Percentiles rank a stretch among this genome's conserved stretches.
Conservation (phyloP, 2,888 invertebrate species). For the Drosophila kuntzei region DNA sequence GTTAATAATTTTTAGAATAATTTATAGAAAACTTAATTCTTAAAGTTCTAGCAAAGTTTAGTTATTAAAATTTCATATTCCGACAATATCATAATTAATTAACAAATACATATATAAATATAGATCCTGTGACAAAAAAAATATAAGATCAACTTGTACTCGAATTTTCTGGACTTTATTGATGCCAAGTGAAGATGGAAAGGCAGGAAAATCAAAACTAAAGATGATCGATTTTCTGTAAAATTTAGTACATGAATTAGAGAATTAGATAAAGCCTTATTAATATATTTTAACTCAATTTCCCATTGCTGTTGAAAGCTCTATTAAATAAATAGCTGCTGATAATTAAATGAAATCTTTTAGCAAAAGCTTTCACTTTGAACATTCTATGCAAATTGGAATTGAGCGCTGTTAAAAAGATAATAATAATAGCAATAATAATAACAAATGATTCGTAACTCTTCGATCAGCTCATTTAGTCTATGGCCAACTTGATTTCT, state of each 20-base stretch:
- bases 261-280: no score
- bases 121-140: no score
- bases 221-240: no score
- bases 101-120: no score
- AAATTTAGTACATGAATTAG: no score
- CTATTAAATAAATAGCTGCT: background rate
- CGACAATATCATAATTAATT: no score
- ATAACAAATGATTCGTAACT: conserved; percentile 25
- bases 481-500: conserved; percentile 5
- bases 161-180: no score
- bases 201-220: no score
- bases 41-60: background rate
- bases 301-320: no score
- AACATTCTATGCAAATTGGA: background rate
- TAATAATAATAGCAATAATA: conserved; percentile 5
- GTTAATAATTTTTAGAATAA: background rate
- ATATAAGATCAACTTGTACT: no score
- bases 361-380: background rate
- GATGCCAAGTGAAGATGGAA: no score
- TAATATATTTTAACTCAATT: no score
- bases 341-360: background rate
- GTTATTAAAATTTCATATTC: background rate
- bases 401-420: background rate
- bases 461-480: conserved; percentile 13
- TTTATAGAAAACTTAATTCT: background rate